Evolutionary conservation across 92 coral and sea anemone species (phyloP), one percentile per base, ranked within the genome.

Genomic region (Muricea muricata): DNA sequence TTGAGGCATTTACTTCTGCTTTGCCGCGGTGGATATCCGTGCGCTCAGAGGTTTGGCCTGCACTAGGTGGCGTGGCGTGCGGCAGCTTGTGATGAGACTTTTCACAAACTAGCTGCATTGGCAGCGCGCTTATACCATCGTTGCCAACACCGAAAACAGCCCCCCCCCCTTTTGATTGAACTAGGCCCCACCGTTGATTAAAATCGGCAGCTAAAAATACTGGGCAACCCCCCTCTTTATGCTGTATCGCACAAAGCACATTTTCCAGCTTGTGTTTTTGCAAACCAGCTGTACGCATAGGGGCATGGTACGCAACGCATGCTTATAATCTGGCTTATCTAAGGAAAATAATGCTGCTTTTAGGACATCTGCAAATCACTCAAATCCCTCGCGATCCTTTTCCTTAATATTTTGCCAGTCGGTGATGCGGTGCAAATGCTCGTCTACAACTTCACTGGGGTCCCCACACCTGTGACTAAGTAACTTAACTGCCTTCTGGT

Each of bases 281-380:
- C 48, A 28, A 65, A 56, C 81, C 45, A 83, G 34, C 75, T 83
- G 87, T 15, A 55, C 39, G 33, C 87, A 83, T 2, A 83, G 73
- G 21, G 87, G 81, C 42, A 72, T 66, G 78, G 73, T 83, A 65
- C 69, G 48, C 23, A 83, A 52, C 61, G 72, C 87, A 57, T 72
- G 90, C 31, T 42, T 54, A 50, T 67, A 81, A 81, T 52, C 67
- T 39, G 90, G 87, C 46, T 81, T 41, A 70, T 87, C 87, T 71
- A 87, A 54, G 33, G 90, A 81, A 73, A 87, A 87, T 45, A 87
- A 87, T 17, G 90, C 90, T 23, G 90, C 90, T 71, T 87, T 87
- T 40, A 87, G 42, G 54, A 87, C 90, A 40, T 87, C 90, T 12
- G 90, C 86, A 72, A 48, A 80, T 46, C 54, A 23, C 28, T 85